These are phyloP conservation scores for Enteromius treurensis DNA, from an alignment of 2,797 vertebrate genomes.

Conservation along the genomic window DNA sequence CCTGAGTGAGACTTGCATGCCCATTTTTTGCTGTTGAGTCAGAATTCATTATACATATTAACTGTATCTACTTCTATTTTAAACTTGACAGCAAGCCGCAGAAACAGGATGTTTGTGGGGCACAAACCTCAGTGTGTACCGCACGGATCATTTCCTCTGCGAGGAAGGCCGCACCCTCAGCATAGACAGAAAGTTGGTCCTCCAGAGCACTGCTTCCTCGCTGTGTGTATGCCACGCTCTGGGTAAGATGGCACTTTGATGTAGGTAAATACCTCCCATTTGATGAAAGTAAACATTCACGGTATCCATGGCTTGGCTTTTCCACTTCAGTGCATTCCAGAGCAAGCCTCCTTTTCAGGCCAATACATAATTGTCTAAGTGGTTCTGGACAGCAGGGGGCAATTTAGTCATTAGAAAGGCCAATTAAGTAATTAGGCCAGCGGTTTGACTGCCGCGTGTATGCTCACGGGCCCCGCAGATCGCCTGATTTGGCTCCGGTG, in stretches of 20 bases:
- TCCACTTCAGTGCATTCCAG: constrained; percentile 50
- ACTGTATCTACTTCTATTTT: constrained; percentile 17
- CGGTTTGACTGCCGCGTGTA: constrained; percentile 73
- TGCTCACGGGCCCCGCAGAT: constrained; percentile 71
- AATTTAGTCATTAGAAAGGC: constrained; percentile 82
- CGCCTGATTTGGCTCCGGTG: constrained; percentile 69
- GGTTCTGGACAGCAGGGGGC: constrained; percentile 79
- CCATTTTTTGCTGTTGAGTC: background rate
- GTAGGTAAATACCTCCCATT: constrained; percentile 51
- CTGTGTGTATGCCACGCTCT: constrained; percentile 13
- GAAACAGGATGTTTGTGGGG: constrained; percentile 36
- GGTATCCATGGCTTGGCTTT: constrained; percentile 41
- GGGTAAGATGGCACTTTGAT: constrained; percentile 50
- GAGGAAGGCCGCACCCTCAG: constrained; percentile 35
- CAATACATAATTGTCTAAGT: constrained; percentile 79
- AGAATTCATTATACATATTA: background rate
- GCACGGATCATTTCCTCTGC: constrained; percentile 24
- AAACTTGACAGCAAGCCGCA: background rate
- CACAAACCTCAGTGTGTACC: constrained; percentile 11
- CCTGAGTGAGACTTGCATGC: background rate
- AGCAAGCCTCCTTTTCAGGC: constrained; percentile 68
- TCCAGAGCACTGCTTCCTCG: constrained; percentile 4
- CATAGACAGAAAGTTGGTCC: constrained; percentile 6
- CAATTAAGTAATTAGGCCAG: constrained; percentile 82
- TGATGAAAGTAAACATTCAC: constrained; percentile 57